Evolutionary conservation across 1,140 invertebrate species (phyloP).

Genomic region (Diabrotica virgifera): DNA sequence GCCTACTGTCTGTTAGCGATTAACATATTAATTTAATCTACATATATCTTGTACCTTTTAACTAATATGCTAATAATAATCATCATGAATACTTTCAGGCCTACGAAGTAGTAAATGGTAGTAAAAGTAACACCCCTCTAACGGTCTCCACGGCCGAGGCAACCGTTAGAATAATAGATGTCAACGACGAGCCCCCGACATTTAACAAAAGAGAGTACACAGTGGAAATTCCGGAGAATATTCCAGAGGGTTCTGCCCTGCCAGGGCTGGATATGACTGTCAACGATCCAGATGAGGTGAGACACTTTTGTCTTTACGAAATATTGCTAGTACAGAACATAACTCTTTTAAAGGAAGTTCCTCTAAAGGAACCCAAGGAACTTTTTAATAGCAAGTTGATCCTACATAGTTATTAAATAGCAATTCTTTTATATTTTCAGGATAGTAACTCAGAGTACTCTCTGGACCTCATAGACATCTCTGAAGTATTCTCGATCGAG

Average conservation of each 20-base stretch:
- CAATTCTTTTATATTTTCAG: conserved; percentile 50
- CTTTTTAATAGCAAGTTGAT: too few relatives aligned
- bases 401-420: neutral
- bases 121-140: conserved; percentile 62
- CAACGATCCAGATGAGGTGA: conserved; percentile 79
- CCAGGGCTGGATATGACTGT: conserved; percentile 83
- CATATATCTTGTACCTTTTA: too few relatives aligned
- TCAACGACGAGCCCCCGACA: conserved; percentile 88
- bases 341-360: too few relatives aligned
- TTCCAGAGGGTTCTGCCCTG: conserved; percentile 75
- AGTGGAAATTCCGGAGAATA: conserved; percentile 78
- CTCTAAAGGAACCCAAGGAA: too few relatives aligned
- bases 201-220: conserved; percentile 79
- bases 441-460: conserved; percentile 78
- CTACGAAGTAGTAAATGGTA: conserved; percentile 71
- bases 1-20: too few relatives aligned
- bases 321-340: neutral
- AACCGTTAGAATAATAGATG: conserved; percentile 83
- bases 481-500: conserved; percentile 79
- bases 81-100: conserved; percentile 53
- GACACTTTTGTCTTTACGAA: conserved; percentile 36
- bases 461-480: conserved; percentile 72
- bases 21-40: too few relatives aligned
- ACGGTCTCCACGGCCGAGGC: conserved; percentile 68
- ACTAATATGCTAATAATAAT: neutral